Percentiles rank a stretch among this genome's conserved stretches.
Conservation (phyloP, 2,888 invertebrate genomes). For the Noctua janthe region DNA sequence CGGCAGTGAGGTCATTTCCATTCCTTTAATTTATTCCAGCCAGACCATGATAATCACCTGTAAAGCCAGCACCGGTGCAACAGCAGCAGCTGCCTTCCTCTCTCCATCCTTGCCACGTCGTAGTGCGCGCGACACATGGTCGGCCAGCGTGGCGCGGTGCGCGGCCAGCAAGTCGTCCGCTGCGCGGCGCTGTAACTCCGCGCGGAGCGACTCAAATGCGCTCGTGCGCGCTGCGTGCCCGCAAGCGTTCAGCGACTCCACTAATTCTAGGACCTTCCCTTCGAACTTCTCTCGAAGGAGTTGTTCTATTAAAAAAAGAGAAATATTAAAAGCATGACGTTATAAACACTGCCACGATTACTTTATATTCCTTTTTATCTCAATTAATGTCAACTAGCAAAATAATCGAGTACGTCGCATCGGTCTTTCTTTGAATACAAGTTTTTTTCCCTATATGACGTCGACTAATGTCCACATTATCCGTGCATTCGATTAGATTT, state of each 20-base stretch:
- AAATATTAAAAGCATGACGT: not conserved
- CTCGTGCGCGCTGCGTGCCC: conserved; percentile 95
- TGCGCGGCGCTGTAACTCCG: conserved; percentile 94
- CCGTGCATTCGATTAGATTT: not conserved
- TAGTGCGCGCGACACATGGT: conserved; percentile 95
- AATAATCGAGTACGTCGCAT: not conserved
- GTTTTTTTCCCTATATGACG: not conserved
- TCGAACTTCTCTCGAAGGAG: conserved; percentile 92
- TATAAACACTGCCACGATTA: not conserved
- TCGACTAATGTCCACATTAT: not conserved
- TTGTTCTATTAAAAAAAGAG: conserved; percentile 82
- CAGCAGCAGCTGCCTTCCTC: conserved; percentile 95
- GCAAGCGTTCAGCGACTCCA: conserved; percentile 96
- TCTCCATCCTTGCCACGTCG: conserved; percentile 96
- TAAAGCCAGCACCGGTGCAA: conserved; percentile 95
- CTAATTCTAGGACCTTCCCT: conserved; percentile 95
- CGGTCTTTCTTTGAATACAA: not conserved
- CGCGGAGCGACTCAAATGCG: conserved; percentile 93
- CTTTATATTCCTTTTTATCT: not conserved
- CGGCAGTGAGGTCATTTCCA: too few species aligned
- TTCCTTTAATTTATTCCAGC: too few species aligned
- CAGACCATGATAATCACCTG: conserved; percentile 90
- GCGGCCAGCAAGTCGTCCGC: conserved; percentile 94
- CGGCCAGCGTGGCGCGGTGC: conserved; percentile 94
- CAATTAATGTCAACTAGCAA: not conserved